Evolutionary conservation across 2,113 vertebrate species (phyloP), one percentile per base, ranked within the genome.

Genomic region (Equus przewalskii): DNA sequence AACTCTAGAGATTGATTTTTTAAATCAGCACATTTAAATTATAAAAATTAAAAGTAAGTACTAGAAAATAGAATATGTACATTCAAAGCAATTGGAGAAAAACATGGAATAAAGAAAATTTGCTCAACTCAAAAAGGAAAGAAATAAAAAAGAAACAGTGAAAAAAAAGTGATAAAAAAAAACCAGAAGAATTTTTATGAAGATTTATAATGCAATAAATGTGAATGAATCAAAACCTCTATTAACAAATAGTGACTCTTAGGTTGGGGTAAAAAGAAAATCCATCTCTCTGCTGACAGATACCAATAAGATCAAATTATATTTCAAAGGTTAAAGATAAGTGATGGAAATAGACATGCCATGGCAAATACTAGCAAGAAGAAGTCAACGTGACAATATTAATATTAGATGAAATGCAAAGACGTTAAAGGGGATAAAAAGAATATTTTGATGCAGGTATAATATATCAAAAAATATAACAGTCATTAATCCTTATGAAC

Each of bases 281-380:
- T 19, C 14, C 15, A 60, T 9, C 60, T 87, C 18, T 94, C 22
- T 91, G 24, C 26, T 78, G 28, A 91, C 22, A 93, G 21, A 76
- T 69, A 82, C 44, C n/a, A 51, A 14, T 70, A 89, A 41, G 8
- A 62, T 56, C 16, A 73, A 73, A 51, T 84, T 80, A 54, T 69
- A 85, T 92, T 65, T 72, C 78, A 83, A 44, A 87, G 21, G 30
- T 72, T 41, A 84, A 89, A 94, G 86, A 93, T 67, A 90, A 75
- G 6, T n/a, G 56, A 83, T 51, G 28, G 54, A 78, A 93, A 56
- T 58, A 78, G 30, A 78, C 65, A 22, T 22, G 21, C 21, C 72
- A 88, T 72, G 54, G 22, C 4, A 92, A 96, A 91, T 72, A 65
- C 30, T 87, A 46, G 18, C 12, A 67, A 90, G 24, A 82, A 83